phyloP scores from a whole-genome alignment of 2,113 vertebrate species.

The Ranitomeya imitator region DNA sequence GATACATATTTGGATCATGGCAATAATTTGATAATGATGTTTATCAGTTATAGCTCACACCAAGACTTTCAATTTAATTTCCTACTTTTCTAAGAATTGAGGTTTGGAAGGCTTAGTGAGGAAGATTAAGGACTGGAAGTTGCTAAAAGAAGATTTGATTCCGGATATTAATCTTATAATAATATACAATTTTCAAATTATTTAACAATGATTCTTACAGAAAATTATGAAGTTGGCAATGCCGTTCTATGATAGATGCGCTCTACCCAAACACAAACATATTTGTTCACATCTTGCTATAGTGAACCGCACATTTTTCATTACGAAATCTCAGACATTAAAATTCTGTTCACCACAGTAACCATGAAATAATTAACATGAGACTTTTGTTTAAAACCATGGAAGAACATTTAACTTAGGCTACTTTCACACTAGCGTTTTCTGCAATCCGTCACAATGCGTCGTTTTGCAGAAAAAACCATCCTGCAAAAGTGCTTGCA shows the following conservation, averaged over 20 bases:
- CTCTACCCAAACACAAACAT: neutral
- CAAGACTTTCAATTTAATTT: constrained; percentile 38
- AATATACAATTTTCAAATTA: constrained; percentile 41
- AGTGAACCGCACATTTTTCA: neutral
- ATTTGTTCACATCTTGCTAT: neutral
- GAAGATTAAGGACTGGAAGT: constrained; percentile 11
- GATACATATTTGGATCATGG: constrained; percentile 15
- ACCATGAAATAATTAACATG: neutral
- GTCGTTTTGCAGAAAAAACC: too few relatives aligned
- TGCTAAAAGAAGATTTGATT: neutral
- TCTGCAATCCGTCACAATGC: too few relatives aligned
- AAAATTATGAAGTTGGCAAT: neutral
- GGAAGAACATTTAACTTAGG: too few relatives aligned
- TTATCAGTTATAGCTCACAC: constrained; percentile 10
- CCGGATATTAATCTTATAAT: constrained; percentile 28
- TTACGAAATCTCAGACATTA: neutral
- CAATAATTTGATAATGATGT: constrained; percentile 9
- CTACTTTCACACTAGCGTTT: too few relatives aligned
- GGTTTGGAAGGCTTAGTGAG: constrained; percentile 11
- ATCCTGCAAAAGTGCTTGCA: too few relatives aligned
- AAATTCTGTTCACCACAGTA: neutral
- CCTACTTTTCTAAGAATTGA: constrained; percentile 12
- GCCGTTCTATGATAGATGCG: neutral
- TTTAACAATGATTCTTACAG: neutral
- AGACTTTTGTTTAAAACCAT: neutral